Percentiles rank a stretch among this genome's conserved stretches.
Evolutionary conservation across 2,113 vertebrate genomes (phyloP).

Genomic region (Astur gentilis): DNA sequence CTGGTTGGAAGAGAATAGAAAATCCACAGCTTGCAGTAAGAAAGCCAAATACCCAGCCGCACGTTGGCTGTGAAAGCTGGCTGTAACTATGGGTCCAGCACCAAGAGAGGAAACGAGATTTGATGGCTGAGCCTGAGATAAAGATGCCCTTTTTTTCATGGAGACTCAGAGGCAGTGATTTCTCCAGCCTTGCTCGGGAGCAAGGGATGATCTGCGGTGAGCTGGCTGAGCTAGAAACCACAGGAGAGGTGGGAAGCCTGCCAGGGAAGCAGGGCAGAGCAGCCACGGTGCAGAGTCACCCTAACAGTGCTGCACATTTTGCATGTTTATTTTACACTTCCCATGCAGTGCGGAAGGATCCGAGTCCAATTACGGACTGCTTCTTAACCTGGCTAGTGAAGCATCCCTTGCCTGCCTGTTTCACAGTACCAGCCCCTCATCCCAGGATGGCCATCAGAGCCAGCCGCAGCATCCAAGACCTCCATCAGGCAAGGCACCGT

Average conservation of each 20-base stretch:
- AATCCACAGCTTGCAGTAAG: not conserved
- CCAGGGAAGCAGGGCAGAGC: not conserved
- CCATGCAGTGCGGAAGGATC: not conserved
- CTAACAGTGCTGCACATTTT: not conserved
- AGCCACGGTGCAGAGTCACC: not conserved
- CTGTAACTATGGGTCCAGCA: not conserved
- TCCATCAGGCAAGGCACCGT: not conserved
- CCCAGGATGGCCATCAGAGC: not conserved
- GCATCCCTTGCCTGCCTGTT: not conserved
- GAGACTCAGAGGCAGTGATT: not conserved
- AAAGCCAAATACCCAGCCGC: not conserved
- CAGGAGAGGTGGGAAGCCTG: not conserved
- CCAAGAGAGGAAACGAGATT: not conserved
- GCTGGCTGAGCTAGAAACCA: not conserved
- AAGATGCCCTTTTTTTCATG: not conserved
- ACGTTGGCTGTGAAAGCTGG: not conserved
- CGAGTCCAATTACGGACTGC: not conserved
- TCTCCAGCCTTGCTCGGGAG: not conserved
- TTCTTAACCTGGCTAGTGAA: not conserved
- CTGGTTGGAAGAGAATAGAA: not conserved
- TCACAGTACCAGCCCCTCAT: not conserved
- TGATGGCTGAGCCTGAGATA: not conserved
- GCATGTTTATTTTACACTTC: not conserved
- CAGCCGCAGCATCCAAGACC: not conserved
- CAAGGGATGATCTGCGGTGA: rapidly evolving